phyloP scores from a whole-genome alignment of 2,797 vertebrate species.

The Crax fasciolata region DNA sequence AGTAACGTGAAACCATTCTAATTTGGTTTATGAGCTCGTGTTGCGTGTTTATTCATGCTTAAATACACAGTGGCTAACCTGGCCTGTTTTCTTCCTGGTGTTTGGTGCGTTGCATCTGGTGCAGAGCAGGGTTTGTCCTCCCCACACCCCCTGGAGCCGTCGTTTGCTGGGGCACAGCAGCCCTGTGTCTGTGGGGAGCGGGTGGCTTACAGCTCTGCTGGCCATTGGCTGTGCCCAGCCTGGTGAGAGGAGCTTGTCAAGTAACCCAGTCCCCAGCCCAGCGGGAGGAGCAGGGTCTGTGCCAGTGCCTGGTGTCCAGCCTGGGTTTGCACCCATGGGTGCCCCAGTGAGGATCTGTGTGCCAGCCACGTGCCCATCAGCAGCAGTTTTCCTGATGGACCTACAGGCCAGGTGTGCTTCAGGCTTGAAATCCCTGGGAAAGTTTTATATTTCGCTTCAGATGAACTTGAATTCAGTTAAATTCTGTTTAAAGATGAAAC shows the following conservation, averaged over 20 bases:
- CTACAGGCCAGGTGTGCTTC: background rate
- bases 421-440: background rate
- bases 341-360: background rate
- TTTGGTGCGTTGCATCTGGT: background rate
- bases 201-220: background rate
- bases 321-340: background rate
- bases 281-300: background rate
- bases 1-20: background rate
- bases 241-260: too few relatives aligned
- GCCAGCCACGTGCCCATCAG: background rate
- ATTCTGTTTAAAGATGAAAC: background rate
- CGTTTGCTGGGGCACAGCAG: background rate
- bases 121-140: background rate
- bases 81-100: background rate
- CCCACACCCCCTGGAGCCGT: background rate
- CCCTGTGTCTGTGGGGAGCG: fast-evolving
- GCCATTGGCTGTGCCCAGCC: background rate
- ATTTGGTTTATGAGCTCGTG: background rate
- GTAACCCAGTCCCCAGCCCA: too few relatives aligned
- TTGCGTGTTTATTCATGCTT: background rate
- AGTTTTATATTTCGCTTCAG: background rate
- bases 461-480: background rate
- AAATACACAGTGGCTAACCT: background rate
- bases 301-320: background rate
- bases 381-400: background rate